A percentile compares a stretch with the other conserved stretches of the same genome.
phyloP scores from a whole-genome alignment of 2,113 vertebrate species.

The Copsychus sechellarum region DNA sequence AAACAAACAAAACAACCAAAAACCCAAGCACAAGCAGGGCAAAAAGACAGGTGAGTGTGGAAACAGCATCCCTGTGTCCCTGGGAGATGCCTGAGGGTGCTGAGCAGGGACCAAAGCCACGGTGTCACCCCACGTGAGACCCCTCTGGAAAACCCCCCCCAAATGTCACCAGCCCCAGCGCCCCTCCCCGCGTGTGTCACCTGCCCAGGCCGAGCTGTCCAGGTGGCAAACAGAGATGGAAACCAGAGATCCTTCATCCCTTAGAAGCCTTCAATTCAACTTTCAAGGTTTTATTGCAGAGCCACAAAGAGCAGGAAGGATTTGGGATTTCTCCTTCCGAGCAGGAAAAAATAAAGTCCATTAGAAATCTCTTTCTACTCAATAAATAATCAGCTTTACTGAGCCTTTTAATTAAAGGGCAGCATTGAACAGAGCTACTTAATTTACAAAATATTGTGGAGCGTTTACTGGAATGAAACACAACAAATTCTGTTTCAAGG shows the following conservation, averaged over 20 bases:
- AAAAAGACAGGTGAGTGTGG: rapidly evolving
- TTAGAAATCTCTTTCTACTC: neutral
- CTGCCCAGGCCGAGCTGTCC: rapidly evolving
- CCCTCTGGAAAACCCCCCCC: neutral
- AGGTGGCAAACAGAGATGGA: neutral
- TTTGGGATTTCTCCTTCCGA: neutral
- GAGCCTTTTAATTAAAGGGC: neutral
- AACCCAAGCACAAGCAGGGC: too few relatives aligned
- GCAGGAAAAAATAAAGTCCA: neutral
- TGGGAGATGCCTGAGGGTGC: neutral
- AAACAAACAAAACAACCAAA: too few relatives aligned
- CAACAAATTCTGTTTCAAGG: neutral
- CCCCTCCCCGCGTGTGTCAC: neutral
- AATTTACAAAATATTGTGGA: neutral
- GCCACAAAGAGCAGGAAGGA: neutral
- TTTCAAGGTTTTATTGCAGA: neutral
- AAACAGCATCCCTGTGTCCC: neutral
- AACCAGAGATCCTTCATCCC: neutral
- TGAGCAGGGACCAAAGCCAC: neutral
- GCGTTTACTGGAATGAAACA: neutral
- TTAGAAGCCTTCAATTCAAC: neutral
- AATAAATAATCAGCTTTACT: neutral
- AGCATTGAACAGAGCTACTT: too few relatives aligned
- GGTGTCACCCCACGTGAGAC: rapidly evolving
- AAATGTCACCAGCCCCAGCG: neutral